Conservation (phyloP, 1,140 invertebrate species). For the Diuraphis noxia region DNA sequence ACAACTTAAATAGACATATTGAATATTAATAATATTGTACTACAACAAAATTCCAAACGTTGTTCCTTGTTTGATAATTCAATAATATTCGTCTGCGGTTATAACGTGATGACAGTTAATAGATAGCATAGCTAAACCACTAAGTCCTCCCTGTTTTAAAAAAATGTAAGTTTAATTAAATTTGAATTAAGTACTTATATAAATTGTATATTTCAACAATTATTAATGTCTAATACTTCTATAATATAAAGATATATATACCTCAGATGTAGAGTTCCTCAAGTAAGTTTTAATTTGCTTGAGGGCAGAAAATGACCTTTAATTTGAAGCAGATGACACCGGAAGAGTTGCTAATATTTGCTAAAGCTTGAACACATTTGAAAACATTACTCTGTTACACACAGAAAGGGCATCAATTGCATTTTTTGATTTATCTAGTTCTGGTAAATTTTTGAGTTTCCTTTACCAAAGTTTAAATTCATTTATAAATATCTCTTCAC, state of each 20-base stretch:
- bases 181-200: background rate
- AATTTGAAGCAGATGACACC: background rate
- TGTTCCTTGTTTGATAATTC: no score
- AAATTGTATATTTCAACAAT: no score
- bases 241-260: background rate
- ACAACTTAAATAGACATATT: no score
- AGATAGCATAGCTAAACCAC: background rate
- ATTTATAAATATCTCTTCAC: constrained; percentile 6
- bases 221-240: background rate
- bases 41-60: no score
- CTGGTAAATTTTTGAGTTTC: background rate
- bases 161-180: background rate
- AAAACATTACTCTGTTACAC: background rate
- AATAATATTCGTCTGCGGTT: no score
- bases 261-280: background rate
- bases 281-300: no score
- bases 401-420: background rate
- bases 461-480: constrained; percentile 21
- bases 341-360: constrained; percentile 16
- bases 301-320: background rate
- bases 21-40: no score
- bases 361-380: background rate
- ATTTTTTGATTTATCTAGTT: constrained; percentile 3
- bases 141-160: background rate
- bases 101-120: no score